phyloP scores from a whole-genome alignment of 2,888 invertebrate species.

The Tortrix viridana region DNA sequence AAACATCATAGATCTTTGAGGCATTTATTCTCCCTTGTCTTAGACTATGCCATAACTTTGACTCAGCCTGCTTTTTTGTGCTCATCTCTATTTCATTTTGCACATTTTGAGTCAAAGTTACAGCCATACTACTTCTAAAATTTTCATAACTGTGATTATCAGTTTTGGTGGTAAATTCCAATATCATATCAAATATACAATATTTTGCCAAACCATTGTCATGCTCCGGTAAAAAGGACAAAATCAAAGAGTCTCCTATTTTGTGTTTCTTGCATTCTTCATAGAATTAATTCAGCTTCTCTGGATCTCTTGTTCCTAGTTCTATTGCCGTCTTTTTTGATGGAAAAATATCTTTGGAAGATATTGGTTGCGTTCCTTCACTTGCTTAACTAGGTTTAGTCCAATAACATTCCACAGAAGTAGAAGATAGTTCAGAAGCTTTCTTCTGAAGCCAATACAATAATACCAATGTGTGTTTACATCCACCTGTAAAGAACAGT shows the following conservation, averaged over 20 bases:
- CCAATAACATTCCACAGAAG: too few relatives aligned
- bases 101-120: background rate
- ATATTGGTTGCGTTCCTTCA: too few relatives aligned
- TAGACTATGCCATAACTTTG: background rate
- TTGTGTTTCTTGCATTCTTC: slow-evolving; percentile 6
- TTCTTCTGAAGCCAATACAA: too few relatives aligned
- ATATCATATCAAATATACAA: slow-evolving; percentile 2
- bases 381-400: too few relatives aligned
- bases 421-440: too few relatives aligned
- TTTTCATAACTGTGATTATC: slow-evolving; percentile 3
- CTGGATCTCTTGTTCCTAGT: background rate
- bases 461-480: too few relatives aligned
- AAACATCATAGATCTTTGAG: slow-evolving; percentile 3
- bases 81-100: background rate
- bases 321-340: too few relatives aligned
- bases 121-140: background rate
- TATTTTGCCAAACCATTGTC: slow-evolving; percentile 5
- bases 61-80: slow-evolving; percentile 11
- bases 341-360: too few relatives aligned
- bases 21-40: background rate
- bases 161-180: background rate
- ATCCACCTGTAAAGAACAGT: too few relatives aligned
- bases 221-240: background rate
- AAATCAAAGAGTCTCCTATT: slow-evolving; percentile 1
- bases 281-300: background rate